Percentiles rank a stretch among this genome's conserved stretches.
phyloP scores from a whole-genome alignment of 1,140 invertebrate species.

The Cydia amplana region DNA sequence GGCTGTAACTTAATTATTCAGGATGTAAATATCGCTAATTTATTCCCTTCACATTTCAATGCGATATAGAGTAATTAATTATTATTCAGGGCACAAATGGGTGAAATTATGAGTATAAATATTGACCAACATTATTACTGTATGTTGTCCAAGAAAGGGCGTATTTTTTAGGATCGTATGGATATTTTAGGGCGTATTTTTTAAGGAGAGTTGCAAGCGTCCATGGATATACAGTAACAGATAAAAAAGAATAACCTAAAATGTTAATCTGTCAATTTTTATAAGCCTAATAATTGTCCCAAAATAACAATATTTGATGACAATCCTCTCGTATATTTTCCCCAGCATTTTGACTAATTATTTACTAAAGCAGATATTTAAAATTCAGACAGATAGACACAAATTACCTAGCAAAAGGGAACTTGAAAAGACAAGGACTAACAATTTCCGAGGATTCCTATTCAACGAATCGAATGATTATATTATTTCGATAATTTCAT shows the following conservation, averaged over 20 bases:
- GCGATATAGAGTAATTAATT: background rate
- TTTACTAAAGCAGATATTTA: background rate
- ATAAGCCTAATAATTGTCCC: no score
- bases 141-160: no score
- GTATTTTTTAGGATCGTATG: no score
- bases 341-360: background rate
- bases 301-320: no score
- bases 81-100: background rate
- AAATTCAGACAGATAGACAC: background rate
- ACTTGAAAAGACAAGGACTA: background rate
- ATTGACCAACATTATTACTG: no score
- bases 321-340: background rate
- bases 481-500: conserved; percentile 1
- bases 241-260: no score
- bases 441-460: background rate
- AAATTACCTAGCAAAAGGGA: background rate
- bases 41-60: background rate
- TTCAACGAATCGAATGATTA: background rate
- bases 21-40: background rate
- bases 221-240: no score
- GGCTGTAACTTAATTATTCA: conserved; percentile 18
- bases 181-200: no score
- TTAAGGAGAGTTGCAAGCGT: no score
- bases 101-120: background rate
- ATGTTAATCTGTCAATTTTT: no score